These are phyloP conservation scores for Phenacoccus solenopsis DNA, from an alignment of 1,140 invertebrate species.

Conservation along the genomic window DNA sequence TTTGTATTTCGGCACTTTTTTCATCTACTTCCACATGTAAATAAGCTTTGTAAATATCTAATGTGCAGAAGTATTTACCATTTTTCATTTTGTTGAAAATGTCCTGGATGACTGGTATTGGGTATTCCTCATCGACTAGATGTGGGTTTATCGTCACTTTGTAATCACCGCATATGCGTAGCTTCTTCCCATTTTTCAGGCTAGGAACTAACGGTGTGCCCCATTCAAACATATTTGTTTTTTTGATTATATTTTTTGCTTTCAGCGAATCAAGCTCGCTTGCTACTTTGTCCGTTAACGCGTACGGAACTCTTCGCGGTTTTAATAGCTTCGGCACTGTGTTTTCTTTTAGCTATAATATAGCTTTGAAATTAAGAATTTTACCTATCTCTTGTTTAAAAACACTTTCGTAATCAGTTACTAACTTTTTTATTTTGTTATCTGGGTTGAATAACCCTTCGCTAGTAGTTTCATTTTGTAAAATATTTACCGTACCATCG, in stretches of 20 bases:
- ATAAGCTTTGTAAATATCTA: conserved; percentile 29
- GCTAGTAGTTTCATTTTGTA: too few species aligned
- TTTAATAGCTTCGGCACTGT: too few species aligned
- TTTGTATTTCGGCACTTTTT: conserved; percentile 29
- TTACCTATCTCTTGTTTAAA: conserved; percentile 25
- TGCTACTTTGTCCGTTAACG: background rate
- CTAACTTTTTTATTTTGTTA: background rate
- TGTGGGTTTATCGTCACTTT: background rate
- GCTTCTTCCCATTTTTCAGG: background rate
- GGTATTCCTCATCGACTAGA: background rate
- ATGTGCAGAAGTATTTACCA: conserved; percentile 23
- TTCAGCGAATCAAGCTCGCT: background rate
- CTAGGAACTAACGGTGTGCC: background rate
- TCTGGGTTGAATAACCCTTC: background rate
- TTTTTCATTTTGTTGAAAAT: background rate
- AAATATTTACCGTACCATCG: background rate
- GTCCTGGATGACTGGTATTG: background rate
- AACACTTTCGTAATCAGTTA: background rate
- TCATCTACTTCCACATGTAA: conserved; percentile 29
- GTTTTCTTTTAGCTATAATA: conserved; percentile 19
- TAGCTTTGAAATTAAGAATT: conserved; percentile 5
- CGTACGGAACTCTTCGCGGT: background rate
- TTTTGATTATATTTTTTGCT: background rate
- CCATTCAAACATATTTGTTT: background rate
- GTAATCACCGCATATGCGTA: conserved; percentile 2